Conservation (phyloP, 2,113 vertebrate species). For the Gymnorhina tibicen region DNA sequence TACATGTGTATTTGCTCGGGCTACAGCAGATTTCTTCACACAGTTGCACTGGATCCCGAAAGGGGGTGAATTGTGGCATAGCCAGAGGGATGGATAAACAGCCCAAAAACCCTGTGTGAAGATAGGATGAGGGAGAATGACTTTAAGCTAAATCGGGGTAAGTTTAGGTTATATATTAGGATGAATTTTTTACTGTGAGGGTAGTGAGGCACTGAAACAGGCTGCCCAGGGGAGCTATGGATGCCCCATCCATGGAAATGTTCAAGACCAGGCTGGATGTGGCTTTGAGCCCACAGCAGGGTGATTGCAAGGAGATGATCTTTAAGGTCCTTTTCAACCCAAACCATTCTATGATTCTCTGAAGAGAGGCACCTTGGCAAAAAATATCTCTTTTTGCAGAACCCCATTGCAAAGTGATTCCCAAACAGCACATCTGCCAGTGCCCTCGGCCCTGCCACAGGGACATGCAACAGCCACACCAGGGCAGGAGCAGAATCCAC, state of each 20-base stretch:
- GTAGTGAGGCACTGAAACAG: not conserved
- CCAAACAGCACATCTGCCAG: fast-evolving
- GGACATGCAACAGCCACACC: fast-evolving
- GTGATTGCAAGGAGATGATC: not conserved
- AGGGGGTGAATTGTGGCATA: fast-evolving
- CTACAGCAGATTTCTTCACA: not conserved
- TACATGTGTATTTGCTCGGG: not conserved
- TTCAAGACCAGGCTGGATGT: not conserved
- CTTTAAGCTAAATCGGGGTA: not conserved
- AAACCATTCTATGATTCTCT: not conserved
- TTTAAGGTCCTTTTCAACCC: not conserved
- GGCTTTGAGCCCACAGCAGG: not conserved
- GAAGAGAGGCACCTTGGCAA: not conserved
- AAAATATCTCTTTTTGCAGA: not conserved
- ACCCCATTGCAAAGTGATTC: not conserved
- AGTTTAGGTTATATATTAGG: not conserved
- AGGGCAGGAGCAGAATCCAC: not conserved
- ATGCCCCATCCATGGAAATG: not conserved
- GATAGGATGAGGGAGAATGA: not conserved
- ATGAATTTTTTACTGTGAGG: not conserved
- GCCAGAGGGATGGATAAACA: not conserved
- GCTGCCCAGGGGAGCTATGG: not conserved
- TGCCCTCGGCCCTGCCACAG: not conserved
- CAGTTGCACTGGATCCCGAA: not conserved
- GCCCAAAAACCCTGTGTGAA: not conserved